phyloP scores from a whole-genome alignment of 2,888 invertebrate species.

The Leptopilina drosophilae region DNA sequence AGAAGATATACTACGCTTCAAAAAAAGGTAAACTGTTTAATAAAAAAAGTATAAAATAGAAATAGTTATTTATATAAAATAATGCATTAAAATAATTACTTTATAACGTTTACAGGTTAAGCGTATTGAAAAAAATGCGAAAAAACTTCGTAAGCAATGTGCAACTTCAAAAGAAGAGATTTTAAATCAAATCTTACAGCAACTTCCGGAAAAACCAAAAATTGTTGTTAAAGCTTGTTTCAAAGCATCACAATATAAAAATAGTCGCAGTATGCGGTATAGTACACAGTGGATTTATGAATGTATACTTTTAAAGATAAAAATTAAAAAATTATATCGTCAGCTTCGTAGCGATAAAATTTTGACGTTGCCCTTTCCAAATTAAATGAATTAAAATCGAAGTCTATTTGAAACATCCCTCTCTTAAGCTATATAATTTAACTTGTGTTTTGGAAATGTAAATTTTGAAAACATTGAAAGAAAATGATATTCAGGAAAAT shows the following conservation, averaged over 20 bases:
- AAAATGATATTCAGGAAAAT: no score
- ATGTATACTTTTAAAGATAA: conserved; percentile 52
- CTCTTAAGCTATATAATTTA: no score
- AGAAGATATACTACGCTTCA: not conserved
- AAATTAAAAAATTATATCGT: conserved; percentile 38
- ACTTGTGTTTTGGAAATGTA: no score
- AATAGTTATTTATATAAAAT: no score
- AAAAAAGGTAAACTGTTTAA: not conserved
- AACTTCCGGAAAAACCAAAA: conserved; percentile 10
- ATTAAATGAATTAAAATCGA: no score
- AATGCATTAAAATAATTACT: no score
- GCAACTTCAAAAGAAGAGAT: not conserved
- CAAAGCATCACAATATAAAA: conserved; percentile 28
- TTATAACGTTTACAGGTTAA: not conserved
- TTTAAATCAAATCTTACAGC: not conserved
- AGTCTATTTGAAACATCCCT: no score
- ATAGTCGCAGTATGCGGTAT: conserved; percentile 40
- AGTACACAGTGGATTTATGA: conserved; percentile 49
- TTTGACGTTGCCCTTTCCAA: not conserved
- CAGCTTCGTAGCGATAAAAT: not conserved
- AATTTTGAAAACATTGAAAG: no score
- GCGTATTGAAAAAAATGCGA: not conserved
- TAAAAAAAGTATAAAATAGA: not conserved
- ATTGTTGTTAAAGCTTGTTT: conserved; percentile 41
- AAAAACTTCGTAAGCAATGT: not conserved